Conservation (phyloP, 2,113 vertebrate species). For the Falcunculus frontatus region DNA sequence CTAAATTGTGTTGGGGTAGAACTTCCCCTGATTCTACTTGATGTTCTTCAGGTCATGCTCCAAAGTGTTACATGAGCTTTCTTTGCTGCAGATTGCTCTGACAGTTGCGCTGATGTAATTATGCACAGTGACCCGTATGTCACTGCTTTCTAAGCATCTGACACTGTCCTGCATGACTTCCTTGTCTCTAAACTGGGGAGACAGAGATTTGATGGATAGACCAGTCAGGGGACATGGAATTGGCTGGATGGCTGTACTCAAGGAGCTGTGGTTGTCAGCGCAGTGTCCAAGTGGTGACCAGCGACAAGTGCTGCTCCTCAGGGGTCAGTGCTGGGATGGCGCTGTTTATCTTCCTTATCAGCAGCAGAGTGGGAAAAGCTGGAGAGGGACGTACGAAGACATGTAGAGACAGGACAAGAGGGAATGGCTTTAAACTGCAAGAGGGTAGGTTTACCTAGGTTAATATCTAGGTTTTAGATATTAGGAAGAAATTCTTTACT, state of each 20-base stretch:
- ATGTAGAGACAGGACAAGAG: not conserved
- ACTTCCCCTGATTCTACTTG: not conserved
- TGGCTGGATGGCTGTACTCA: not conserved
- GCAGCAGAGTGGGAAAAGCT: not conserved
- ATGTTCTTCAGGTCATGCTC: not conserved
- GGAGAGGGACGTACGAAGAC: not conserved
- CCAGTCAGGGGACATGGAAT: too few species aligned
- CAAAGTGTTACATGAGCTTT: not conserved
- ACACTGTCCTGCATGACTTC: not conserved
- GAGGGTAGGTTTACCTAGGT: not conserved
- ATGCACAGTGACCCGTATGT: not conserved
- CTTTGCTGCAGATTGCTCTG: not conserved
- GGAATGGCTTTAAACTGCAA: not conserved
- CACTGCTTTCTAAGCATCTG: not conserved
- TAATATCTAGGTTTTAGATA: not conserved
- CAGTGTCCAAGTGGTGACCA: not conserved
- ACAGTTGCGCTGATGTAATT: not conserved
- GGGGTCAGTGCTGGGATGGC: fast-evolving
- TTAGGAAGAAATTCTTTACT: not conserved
- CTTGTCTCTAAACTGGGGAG: not conserved
- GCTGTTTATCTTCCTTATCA: not conserved
- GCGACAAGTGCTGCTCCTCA: not conserved
- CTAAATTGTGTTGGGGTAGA: not conserved
- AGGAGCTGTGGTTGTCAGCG: not conserved
- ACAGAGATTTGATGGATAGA: not conserved